Conservation (phyloP, 2,113 vertebrate genomes). For the Larimichthys crocea region DNA sequence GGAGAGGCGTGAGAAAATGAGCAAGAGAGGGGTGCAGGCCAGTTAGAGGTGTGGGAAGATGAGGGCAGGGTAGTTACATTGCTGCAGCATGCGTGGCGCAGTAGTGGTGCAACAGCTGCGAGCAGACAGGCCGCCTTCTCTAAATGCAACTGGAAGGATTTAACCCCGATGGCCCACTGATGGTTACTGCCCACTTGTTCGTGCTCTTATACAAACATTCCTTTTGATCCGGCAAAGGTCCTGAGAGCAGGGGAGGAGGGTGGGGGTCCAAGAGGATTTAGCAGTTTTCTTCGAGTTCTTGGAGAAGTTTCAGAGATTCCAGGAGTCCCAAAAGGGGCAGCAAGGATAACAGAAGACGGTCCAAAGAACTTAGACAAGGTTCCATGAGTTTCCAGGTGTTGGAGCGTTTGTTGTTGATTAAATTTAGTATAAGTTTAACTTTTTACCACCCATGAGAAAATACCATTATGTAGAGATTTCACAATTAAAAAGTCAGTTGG, state of each 20-base stretch:
- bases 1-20: slow-evolving; percentile 53
- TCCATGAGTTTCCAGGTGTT: background rate
- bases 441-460: background rate
- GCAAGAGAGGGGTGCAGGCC: background rate
- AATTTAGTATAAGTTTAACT: background rate
- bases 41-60: slow-evolving; percentile 48
- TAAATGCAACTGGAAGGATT: slow-evolving; percentile 43
- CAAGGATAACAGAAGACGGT: background rate
- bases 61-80: slow-evolving; percentile 10
- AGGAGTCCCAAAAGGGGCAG: background rate
- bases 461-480: background rate
- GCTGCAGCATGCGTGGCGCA: background rate
- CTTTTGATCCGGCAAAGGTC: slow-evolving; percentile 33
- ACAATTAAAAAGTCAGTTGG: background rate
- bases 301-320: slow-evolving; percentile 20
- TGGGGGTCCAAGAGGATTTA: background rate
- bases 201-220: slow-evolving; percentile 23
- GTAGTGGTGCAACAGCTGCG: slow-evolving; percentile 48
- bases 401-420: background rate
- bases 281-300: background rate
- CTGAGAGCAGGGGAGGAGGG: background rate
- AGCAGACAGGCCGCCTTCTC: slow-evolving; percentile 9
- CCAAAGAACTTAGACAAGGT: background rate
- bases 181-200: slow-evolving; percentile 58
- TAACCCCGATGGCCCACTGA: slow-evolving; percentile 22